Evolutionary conservation across 23 tunicate genomes (phyloP).

Genomic region (Botrylloides violaceus): DNA sequence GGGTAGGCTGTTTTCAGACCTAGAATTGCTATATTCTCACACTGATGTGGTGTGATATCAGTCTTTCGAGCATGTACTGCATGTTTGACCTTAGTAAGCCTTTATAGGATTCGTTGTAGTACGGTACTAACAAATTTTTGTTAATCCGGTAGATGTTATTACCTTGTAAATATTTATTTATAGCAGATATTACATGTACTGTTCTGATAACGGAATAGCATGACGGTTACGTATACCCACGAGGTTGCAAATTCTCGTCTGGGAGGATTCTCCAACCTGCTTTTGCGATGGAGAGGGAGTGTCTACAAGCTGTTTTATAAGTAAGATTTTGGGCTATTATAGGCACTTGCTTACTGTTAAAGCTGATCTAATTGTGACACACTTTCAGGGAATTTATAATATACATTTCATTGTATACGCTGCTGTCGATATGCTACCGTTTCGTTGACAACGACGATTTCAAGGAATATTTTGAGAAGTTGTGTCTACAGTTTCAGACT

Average conservation of each 20-base stretch:
- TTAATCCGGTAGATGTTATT: neutral
- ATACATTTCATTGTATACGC: slow-evolving; percentile 44
- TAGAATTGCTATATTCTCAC: too few species aligned
- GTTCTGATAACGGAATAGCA: neutral
- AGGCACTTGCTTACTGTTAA: neutral
- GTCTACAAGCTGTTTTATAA: slow-evolving; percentile 85
- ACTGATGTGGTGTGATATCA: too few species aligned
- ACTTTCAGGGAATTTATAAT: slow-evolving; percentile 65
- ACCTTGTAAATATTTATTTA: neutral
- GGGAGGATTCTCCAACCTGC: slow-evolving; percentile 72
- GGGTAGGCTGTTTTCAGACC: too few species aligned
- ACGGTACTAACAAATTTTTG: neutral
- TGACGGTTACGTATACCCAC: slow-evolving; percentile 93
- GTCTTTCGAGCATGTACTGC: too few species aligned
- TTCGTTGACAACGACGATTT: slow-evolving; percentile 3
- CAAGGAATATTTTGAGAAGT: slow-evolving; percentile 52
- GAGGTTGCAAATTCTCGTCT: slow-evolving; percentile 83
- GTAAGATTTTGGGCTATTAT: slow-evolving; percentile 29
- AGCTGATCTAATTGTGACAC: neutral
- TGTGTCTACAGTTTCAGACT: slow-evolving; percentile 71
- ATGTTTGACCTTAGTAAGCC: too few species aligned
- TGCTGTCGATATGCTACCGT: slow-evolving; percentile 44
- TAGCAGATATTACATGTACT: neutral
- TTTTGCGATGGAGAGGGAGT: slow-evolving; percentile 84
- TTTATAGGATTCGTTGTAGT: too few species aligned